Percentiles rank a stretch among this genome's conserved stretches.
Conservation (phyloP, 2,797 vertebrate genomes). For the Forpus xanthops region DNA sequence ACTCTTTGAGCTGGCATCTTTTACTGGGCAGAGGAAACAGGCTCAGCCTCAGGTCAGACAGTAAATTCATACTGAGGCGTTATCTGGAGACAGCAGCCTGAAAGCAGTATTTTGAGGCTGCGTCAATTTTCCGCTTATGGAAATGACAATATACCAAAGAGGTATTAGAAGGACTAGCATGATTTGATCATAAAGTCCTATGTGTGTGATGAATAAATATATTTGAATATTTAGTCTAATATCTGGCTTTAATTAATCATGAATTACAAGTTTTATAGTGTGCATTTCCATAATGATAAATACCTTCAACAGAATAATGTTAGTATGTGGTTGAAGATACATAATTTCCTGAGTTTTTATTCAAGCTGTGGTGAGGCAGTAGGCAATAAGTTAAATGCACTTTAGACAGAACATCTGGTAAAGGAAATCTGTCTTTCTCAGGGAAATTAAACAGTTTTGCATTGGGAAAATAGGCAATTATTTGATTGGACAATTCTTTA, state of each 20-base stretch:
- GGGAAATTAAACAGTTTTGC: not conserved
- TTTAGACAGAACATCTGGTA: not conserved
- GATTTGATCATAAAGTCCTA: not conserved
- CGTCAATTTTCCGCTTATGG: not conserved
- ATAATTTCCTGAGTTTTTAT: not conserved
- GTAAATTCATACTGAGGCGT: not conserved
- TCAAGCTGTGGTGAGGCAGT: not conserved
- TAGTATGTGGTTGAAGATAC: not conserved
- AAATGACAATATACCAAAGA: not conserved
- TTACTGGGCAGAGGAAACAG: not conserved
- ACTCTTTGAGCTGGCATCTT: not conserved
- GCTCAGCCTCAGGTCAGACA: not conserved
- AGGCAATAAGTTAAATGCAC: not conserved
- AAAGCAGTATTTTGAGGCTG: not conserved
- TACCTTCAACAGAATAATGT: not conserved
- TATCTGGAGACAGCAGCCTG: not conserved
- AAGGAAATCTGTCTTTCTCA: not conserved
- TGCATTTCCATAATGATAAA: not conserved
- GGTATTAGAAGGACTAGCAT: not conserved
- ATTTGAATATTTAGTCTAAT: not conserved
- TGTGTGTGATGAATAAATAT: not conserved
- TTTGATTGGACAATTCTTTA: not conserved
- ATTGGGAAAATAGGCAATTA: not conserved
- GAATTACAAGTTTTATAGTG: not conserved
- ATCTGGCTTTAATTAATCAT: not conserved